phyloP scores from a whole-genome alignment of 2,888 invertebrate species.

The Proisotoma minuta region DNA sequence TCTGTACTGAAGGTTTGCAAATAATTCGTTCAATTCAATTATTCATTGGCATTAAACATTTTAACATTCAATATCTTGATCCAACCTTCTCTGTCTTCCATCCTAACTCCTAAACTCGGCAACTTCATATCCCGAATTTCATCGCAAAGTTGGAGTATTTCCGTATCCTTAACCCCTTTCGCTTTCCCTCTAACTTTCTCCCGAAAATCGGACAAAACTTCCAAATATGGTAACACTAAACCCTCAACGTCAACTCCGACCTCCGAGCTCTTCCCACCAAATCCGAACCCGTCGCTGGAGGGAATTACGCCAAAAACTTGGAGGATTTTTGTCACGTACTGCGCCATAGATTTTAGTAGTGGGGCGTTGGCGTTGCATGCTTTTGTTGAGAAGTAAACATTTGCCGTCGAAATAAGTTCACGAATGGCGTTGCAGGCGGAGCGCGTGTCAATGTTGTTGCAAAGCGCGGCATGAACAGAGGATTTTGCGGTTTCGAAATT shows the following conservation, averaged over 20 bases:
- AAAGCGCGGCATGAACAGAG: slow-evolving; percentile 71
- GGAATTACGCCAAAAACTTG: slow-evolving; percentile 71
- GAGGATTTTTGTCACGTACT: slow-evolving; percentile 76
- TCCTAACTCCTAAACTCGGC: slow-evolving; percentile 84
- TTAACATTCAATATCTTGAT: too few relatives aligned
- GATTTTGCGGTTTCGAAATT: slow-evolving; percentile 63
- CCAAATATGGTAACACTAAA: slow-evolving; percentile 80
- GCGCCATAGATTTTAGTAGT: slow-evolving; percentile 68
- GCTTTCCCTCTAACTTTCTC: slow-evolving; percentile 69
- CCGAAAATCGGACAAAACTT: slow-evolving; percentile 78
- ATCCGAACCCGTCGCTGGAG: slow-evolving; percentile 56
- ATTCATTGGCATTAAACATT: too few relatives aligned
- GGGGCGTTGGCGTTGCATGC: slow-evolving; percentile 60
- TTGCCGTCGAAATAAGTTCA: slow-evolving; percentile 77
- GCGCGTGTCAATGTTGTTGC: slow-evolving; percentile 93
- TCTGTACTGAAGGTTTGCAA: too few relatives aligned
- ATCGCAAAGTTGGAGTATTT: slow-evolving; percentile 81
- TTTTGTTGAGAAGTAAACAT: slow-evolving; percentile 77
- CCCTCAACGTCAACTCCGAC: slow-evolving; percentile 59
- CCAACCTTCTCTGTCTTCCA: slow-evolving; percentile 88
- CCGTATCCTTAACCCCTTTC: slow-evolving; percentile 54
- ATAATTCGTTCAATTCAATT: too few relatives aligned
- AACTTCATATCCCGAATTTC: slow-evolving; percentile 75
- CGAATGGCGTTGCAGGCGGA: slow-evolving; percentile 75
- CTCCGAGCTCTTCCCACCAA: slow-evolving; percentile 63